Evolutionary conservation across 2,888 invertebrate genomes (phyloP).

Genomic region (Blastobasis lacticolella): DNA sequence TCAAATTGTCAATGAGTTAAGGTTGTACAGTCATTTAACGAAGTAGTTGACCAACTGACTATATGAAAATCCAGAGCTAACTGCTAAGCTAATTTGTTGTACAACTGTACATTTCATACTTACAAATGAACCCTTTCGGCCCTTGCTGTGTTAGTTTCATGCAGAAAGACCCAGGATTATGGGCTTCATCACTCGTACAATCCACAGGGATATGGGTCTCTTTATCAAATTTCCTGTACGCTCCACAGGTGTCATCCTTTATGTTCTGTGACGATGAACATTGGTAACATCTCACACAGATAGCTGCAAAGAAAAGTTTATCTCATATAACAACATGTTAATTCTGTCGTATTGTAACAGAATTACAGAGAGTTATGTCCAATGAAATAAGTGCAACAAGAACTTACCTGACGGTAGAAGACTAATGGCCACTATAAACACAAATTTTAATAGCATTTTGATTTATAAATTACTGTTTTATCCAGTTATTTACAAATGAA

Average conservation of each 20-base stretch:
- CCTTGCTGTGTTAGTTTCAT: constrained; percentile 96
- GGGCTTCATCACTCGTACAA: constrained; percentile 94
- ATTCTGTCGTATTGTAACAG: too few relatives aligned
- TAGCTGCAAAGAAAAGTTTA: constrained; percentile 51
- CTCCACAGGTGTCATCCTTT: constrained; percentile 91
- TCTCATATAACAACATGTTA: too few relatives aligned
- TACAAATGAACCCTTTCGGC: constrained; percentile 95
- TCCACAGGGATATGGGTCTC: constrained; percentile 92
- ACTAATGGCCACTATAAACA: constrained; percentile 16
- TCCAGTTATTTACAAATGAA: too few relatives aligned
- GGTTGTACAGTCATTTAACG: too few relatives aligned
- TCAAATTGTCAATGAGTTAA: too few relatives aligned
- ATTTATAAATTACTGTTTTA: neutral
- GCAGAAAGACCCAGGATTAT: constrained; percentile 96
- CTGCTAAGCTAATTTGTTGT: too few relatives aligned
- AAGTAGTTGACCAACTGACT: too few relatives aligned
- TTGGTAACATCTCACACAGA: constrained; percentile 92
- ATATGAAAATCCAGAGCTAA: too few relatives aligned
- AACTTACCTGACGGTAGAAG: constrained; percentile 23
- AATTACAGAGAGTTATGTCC: neutral
- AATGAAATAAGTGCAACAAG: neutral
- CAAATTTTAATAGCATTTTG: constrained; percentile 14
- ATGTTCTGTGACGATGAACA: constrained; percentile 90
- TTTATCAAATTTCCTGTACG: constrained; percentile 88
- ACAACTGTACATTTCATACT: constrained; percentile 42